Conservation (phyloP, 1,140 invertebrate genomes). For the Helicoverpa zea region DNA sequence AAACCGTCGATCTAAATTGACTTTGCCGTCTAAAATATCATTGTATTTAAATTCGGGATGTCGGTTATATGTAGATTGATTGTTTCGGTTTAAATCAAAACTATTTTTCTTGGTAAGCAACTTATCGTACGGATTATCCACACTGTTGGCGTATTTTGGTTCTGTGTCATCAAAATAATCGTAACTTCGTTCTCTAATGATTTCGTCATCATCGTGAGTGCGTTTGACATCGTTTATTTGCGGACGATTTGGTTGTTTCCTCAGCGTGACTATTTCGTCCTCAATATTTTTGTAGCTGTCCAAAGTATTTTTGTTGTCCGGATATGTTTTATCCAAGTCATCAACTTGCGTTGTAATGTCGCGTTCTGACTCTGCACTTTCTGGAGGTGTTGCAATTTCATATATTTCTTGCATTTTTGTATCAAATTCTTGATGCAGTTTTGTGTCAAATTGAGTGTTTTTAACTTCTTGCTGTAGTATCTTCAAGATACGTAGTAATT, state of each 20-base stretch:
- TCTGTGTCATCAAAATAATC: neutral
- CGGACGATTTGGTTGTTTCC: neutral
- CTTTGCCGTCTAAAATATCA: neutral
- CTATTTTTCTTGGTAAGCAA: neutral
- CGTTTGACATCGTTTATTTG: neutral
- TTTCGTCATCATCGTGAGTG: neutral
- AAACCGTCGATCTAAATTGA: neutral
- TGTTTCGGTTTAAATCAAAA: no score
- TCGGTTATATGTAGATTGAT: neutral
- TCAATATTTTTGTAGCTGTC: neutral
- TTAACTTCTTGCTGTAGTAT: slow-evolving; percentile 6
- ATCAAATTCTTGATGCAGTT: slow-evolving; percentile 2
- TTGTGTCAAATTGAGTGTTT: neutral
- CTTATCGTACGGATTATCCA: neutral
- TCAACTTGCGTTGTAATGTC: no score
- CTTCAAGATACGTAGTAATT: neutral
- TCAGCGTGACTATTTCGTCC: neutral
- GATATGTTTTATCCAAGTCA: no score
- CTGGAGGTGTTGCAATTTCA: neutral
- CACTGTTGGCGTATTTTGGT: neutral
- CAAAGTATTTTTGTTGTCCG: no score
- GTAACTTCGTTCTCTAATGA: neutral
- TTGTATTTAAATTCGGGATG: no score
- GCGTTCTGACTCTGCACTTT: no score
- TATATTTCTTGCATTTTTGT: slow-evolving; percentile 17